Percentiles rank a stretch among this genome's conserved stretches.
Evolutionary conservation across 2,888 invertebrate genomes (phyloP).

Genomic region (Tethea ocularis): DNA sequence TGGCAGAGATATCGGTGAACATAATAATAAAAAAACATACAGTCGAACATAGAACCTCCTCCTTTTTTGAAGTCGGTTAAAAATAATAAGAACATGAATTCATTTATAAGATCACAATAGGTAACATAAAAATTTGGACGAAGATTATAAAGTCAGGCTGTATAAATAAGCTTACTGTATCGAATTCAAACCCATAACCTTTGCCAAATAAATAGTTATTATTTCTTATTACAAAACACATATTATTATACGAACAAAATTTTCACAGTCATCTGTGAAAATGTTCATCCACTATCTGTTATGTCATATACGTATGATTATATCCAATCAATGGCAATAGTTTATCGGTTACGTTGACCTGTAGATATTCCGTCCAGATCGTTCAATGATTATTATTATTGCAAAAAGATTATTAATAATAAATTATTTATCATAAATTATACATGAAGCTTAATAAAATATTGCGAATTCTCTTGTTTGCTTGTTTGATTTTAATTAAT

Average conservation of each 20-base stretch:
- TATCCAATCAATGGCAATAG: conserved; percentile 42
- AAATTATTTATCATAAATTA: not conserved
- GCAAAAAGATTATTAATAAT: conserved; percentile 2
- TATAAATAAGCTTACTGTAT: too few relatives aligned
- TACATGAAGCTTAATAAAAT: not conserved
- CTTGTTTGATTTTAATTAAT: conserved; percentile 2
- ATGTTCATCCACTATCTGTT: conserved; percentile 36
- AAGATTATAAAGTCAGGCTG: too few relatives aligned
- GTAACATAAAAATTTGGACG: too few relatives aligned
- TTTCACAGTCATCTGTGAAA: too few relatives aligned
- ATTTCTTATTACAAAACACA: not conserved
- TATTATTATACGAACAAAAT: not conserved
- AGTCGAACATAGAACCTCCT: too few relatives aligned
- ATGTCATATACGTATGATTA: conserved; percentile 35
- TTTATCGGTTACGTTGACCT: conserved; percentile 48
- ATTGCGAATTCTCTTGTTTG: not conserved
- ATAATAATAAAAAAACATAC: too few relatives aligned
- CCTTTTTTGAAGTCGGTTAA: too few relatives aligned
- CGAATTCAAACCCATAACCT: too few relatives aligned
- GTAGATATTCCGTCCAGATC: conserved; percentile 1
- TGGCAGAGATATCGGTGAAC: too few relatives aligned
- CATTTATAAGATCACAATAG: too few relatives aligned
- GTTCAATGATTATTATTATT: not conserved
- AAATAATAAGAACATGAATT: too few relatives aligned
- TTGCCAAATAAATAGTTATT: too few relatives aligned